These are phyloP conservation scores for Thymallus thymallus DNA, from an alignment of 2,113 vertebrate species.

Conservation along the genomic window DNA sequence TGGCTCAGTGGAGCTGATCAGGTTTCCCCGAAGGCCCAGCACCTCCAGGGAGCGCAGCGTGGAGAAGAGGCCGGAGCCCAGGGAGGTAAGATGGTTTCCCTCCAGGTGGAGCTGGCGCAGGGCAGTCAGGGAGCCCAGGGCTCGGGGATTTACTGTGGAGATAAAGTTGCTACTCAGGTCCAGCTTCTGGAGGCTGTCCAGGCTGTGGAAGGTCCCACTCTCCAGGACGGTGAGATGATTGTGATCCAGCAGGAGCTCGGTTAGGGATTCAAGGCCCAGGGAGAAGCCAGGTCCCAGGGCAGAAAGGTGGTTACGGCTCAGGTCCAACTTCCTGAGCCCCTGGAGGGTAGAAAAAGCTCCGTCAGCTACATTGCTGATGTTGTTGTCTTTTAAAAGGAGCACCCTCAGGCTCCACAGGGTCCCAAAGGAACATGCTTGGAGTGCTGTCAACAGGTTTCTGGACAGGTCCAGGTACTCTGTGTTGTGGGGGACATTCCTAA, in stretches of 20 bases:
- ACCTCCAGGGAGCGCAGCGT: constrained; percentile 59
- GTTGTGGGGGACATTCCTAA: constrained; percentile 34
- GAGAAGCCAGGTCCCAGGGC: constrained; percentile 46
- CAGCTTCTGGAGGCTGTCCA: constrained; percentile 51
- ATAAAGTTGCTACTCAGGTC: constrained; percentile 44
- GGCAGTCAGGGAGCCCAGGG: constrained; percentile 51
- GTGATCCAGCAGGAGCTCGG: constrained; percentile 42
- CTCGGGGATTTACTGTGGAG: constrained; percentile 26
- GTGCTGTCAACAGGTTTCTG: constrained; percentile 39
- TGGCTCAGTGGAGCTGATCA: constrained; percentile 41
- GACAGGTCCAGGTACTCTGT: constrained; percentile 59
- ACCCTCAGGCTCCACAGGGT: constrained; percentile 52
- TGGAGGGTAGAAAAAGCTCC: constrained; percentile 50
- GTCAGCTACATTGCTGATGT: constrained; percentile 30
- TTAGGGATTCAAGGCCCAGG: constrained; percentile 39
- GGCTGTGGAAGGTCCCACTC: constrained; percentile 38
- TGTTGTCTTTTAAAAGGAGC: constrained; percentile 58
- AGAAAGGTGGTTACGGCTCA: constrained; percentile 50
- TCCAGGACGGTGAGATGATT: constrained; percentile 39
- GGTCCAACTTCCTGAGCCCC: constrained; percentile 54
- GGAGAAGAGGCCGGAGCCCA: constrained; percentile 51
- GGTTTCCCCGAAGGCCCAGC: constrained; percentile 58
- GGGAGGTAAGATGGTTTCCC: constrained; percentile 45
- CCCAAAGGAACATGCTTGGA: constrained; percentile 43
- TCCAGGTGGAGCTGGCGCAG: constrained; percentile 55